A percentile compares a stretch with the other conserved stretches of the same genome.
phyloP scores from a whole-genome alignment of 2,888 invertebrate genomes.

The Sinopyrophorus schimmeli region DNA sequence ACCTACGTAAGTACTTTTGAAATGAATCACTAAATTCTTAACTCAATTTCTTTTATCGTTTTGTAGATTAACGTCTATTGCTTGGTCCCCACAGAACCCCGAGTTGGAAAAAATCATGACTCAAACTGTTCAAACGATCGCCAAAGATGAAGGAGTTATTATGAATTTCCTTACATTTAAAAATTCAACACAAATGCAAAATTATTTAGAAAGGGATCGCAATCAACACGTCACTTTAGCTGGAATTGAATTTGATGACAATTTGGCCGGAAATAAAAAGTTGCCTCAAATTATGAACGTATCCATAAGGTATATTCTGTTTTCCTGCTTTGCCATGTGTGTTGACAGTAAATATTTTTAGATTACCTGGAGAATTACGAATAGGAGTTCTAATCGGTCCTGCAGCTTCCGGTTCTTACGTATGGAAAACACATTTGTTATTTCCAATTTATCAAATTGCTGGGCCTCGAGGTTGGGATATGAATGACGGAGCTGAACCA shows the following conservation, averaged over 20 bases:
- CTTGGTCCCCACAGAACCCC: slow-evolving; percentile 20
- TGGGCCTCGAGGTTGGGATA: slow-evolving; percentile 37
- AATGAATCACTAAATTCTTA: too few relatives aligned
- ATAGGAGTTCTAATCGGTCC: slow-evolving; percentile 4
- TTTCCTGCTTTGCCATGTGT: not conserved
- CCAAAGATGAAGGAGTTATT: slow-evolving; percentile 5
- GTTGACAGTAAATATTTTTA: slow-evolving; percentile 14
- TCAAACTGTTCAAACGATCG: slow-evolving; percentile 9
- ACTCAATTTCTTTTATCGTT: not conserved
- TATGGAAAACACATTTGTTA: slow-evolving; percentile 71
- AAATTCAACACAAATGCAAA: slow-evolving; percentile 10
- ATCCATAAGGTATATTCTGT: slow-evolving; percentile 55
- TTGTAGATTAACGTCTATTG: slow-evolving; percentile 18
- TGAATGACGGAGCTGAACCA: slow-evolving; percentile 32
- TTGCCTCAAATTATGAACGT: slow-evolving; percentile 60
- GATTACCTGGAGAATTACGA: slow-evolving; percentile 68
- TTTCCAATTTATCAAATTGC: slow-evolving; percentile 50
- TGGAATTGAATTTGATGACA: slow-evolving; percentile 65
- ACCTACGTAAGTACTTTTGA: too few relatives aligned
- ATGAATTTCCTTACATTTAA: slow-evolving; percentile 5
- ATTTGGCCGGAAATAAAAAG: slow-evolving; percentile 51
- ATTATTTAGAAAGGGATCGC: slow-evolving; percentile 14
- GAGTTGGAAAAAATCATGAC: slow-evolving; percentile 16
- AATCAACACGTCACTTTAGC: slow-evolving; percentile 49
- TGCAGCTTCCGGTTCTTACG: slow-evolving; percentile 30